Percentiles rank a stretch among this genome's conserved stretches.
Evolutionary conservation across 1,140 invertebrate genomes (phyloP).

Genomic region (Pseudomyrmex sp.): DNA sequence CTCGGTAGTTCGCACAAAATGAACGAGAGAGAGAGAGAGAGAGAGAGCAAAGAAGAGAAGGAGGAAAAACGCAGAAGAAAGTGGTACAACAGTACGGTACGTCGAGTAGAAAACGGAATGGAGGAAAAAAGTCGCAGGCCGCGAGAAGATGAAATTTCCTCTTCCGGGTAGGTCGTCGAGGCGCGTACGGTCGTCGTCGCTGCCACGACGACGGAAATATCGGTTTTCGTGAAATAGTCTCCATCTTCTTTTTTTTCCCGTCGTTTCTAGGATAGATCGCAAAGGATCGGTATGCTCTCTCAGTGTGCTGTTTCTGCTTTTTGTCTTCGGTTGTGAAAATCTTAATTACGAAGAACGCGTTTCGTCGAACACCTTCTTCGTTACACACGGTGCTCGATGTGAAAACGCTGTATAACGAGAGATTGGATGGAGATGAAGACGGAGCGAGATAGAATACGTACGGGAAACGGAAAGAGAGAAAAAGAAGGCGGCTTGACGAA

Average conservation of each 20-base stretch:
- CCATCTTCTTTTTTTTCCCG: not conserved
- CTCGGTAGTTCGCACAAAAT: conserved; percentile 5
- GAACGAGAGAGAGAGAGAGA: conserved; percentile 6
- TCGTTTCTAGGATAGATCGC: conserved; percentile 5
- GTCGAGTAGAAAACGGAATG: conserved; percentile 6
- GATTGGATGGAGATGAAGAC: not conserved
- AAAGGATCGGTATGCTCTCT: conserved; percentile 26
- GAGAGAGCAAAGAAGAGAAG: not conserved
- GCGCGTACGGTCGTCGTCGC: conserved; percentile 49
- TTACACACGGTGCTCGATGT: conserved; percentile 22
- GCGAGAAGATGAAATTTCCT: conserved; percentile 72
- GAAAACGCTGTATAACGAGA: conserved; percentile 15
- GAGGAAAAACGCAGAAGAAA: not conserved
- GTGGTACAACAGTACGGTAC: not conserved
- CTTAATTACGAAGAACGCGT: conserved; percentile 33
- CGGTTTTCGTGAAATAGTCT: conserved; percentile 70
- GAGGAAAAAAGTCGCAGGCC: conserved; percentile 53
- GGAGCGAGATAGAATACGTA: not conserved
- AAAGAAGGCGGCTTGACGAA: not conserved
- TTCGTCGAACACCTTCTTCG: not conserved
- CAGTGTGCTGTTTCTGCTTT: not conserved
- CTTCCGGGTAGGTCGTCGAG: conserved; percentile 70
- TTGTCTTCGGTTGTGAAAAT: conserved; percentile 6
- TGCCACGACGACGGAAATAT: conserved; percentile 68
- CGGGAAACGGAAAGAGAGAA: not conserved